A percentile compares a stretch with the other conserved stretches of the same genome.
phyloP scores from a whole-genome alignment of 1,140 invertebrate species.

The Monomorium pharaonis region DNA sequence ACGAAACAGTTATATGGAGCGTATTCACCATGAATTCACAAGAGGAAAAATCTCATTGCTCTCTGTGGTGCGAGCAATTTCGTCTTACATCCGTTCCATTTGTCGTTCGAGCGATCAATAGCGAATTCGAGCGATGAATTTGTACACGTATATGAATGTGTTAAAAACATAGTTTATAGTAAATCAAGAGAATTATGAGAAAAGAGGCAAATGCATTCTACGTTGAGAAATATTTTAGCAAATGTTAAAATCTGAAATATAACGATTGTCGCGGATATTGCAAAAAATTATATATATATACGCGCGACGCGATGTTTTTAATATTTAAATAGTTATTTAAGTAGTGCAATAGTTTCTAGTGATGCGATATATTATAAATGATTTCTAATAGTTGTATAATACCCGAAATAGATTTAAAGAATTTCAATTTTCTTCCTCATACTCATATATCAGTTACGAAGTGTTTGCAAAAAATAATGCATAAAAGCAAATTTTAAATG shows the following conservation, averaged over 20 bases:
- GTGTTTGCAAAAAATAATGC: not conserved
- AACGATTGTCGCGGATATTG: too few relatives aligned
- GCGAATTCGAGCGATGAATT: slow-evolving; percentile 49
- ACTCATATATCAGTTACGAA: not conserved
- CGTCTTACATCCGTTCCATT: not conserved
- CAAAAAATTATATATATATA: too few relatives aligned
- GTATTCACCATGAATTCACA: not conserved
- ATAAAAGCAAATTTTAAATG: not conserved
- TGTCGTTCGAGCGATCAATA: slow-evolving; percentile 41
- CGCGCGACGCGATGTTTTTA: too few relatives aligned
- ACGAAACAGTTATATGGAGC: slow-evolving; percentile 32
- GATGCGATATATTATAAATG: not conserved
- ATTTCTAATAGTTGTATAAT: not conserved
- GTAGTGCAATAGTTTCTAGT: not conserved
- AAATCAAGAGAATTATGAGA: slow-evolving; percentile 83
- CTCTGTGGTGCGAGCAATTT: slow-evolving; percentile 41
- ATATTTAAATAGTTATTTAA: too few relatives aligned
- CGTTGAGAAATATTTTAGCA: not conserved
- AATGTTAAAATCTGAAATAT: not conserved
- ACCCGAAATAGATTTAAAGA: not conserved
- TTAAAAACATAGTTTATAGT: slow-evolving; percentile 82
- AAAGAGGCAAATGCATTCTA: slow-evolving; percentile 58
- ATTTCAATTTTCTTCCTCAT: not conserved
- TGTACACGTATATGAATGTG: slow-evolving; percentile 69
- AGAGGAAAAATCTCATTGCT: not conserved